phyloP scores from a whole-genome alignment of 2,888 invertebrate species.

The Pantelozetes paolii region DNA sequence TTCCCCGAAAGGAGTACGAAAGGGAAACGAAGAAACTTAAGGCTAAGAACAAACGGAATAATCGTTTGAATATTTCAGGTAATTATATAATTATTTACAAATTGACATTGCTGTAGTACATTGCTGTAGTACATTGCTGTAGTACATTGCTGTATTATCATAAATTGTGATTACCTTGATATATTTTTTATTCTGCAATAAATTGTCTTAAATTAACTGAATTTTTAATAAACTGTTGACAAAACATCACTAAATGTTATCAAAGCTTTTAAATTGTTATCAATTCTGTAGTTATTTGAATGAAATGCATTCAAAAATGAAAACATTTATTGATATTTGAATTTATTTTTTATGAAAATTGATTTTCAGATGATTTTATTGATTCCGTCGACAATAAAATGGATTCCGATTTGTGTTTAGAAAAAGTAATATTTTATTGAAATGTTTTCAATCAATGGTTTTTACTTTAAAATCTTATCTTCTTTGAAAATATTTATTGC shows the following conservation, averaged over 20 bases:
- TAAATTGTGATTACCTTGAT: too few species aligned
- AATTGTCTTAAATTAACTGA: background rate
- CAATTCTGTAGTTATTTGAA: too few species aligned
- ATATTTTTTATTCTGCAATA: too few species aligned
- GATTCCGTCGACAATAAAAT: slow-evolving; percentile 24
- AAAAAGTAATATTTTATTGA: slow-evolving; percentile 20
- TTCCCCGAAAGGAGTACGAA: slow-evolving; percentile 46
- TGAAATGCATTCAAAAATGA: too few species aligned
- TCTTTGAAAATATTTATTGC: too few species aligned
- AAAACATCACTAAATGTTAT: too few species aligned
- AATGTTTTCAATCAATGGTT: background rate
- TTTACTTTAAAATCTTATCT: too few species aligned
- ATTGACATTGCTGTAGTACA: background rate
- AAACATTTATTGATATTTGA: too few species aligned
- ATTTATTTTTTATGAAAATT: too few species aligned
- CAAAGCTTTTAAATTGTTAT: too few species aligned
- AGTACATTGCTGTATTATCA: background rate
- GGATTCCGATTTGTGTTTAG: background rate
- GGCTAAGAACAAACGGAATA: background rate
- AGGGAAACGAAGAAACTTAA: slow-evolving; percentile 30
- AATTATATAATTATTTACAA: background rate
- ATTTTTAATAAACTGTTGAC: slow-evolving; percentile 22
- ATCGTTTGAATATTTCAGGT: slow-evolving; percentile 7
- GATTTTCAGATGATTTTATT: slow-evolving; percentile 19
- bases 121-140: background rate